These are phyloP conservation scores for Pemphredon lugubris DNA, from an alignment of 2,888 invertebrate species.

Conservation along the genomic window DNA sequence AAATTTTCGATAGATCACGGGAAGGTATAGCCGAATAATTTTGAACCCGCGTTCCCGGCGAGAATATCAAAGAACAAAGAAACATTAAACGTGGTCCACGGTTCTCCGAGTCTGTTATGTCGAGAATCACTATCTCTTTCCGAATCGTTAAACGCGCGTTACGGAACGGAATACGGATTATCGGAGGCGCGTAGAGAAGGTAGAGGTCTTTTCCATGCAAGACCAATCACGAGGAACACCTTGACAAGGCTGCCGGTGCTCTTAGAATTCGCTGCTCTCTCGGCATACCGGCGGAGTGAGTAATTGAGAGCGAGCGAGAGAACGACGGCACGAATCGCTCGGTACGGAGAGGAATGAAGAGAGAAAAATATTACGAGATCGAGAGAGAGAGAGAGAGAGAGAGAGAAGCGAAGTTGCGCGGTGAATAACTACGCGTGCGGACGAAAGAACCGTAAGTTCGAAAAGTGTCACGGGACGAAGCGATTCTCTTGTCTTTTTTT, in stretches of 20 bases:
- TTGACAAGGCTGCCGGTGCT: conserved; percentile 70
- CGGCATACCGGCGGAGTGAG: conserved; percentile 42
- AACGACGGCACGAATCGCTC: neutral
- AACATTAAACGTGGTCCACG: too few relatives aligned
- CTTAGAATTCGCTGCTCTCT: conserved; percentile 63
- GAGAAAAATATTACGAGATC: conserved; percentile 12
- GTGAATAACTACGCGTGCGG: conserved; percentile 9
- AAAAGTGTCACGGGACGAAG: conserved; percentile 30
- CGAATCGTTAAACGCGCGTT: too few relatives aligned
- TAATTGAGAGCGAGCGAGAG: conserved; percentile 34
- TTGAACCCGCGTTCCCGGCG: too few relatives aligned
- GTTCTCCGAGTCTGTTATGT: too few relatives aligned
- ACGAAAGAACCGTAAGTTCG: conserved; percentile 35
- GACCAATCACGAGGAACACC: conserved; percentile 56
- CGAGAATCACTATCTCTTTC: too few relatives aligned
- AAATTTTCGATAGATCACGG: too few relatives aligned
- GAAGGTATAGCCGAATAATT: too few relatives aligned
- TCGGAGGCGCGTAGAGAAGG: conserved; percentile 19
- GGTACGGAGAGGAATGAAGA: neutral
- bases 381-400: conserved; percentile 2
- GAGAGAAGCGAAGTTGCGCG: neutral
- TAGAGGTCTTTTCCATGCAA: conserved; percentile 45
- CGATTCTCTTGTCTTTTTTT: conserved; percentile 19
- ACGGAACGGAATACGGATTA: conserved; percentile 8
- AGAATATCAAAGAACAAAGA: too few relatives aligned